phyloP scores from a whole-genome alignment of 2,888 invertebrate genomes.

The Cordilura impudica region DNA sequence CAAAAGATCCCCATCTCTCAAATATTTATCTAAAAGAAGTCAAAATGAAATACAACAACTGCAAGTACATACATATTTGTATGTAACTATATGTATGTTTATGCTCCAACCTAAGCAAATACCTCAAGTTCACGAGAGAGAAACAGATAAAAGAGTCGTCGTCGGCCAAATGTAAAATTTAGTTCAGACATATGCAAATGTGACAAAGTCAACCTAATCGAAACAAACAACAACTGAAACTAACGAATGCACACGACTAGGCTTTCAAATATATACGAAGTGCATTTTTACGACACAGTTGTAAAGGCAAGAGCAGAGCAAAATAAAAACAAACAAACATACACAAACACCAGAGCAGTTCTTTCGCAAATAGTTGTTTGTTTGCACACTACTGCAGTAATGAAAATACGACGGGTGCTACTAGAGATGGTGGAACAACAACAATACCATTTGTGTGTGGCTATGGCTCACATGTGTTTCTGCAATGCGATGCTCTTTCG shows the following conservation, averaged over 20 bases:
- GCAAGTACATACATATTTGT: no score
- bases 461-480: slow-evolving; percentile 28
- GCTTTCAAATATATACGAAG: slow-evolving; percentile 46
- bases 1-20: slow-evolving; percentile 30
- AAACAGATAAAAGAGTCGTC: slow-evolving; percentile 18
- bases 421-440: slow-evolving; percentile 13
- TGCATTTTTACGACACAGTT: slow-evolving; percentile 23
- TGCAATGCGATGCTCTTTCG: slow-evolving; percentile 48
- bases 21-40: slow-evolving; percentile 18
- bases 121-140: slow-evolving; percentile 52
- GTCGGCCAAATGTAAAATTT: background rate
- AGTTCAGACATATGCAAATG: slow-evolving; percentile 31
- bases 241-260: slow-evolving; percentile 47
- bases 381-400: slow-evolving; percentile 32
- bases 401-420: slow-evolving; percentile 20
- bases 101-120: no score
- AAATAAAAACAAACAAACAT: slow-evolving; percentile 21
- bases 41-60: background rate
- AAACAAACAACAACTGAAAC: background rate
- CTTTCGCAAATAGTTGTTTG: slow-evolving; percentile 45
- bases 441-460: slow-evolving; percentile 4
- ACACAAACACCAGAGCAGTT: slow-evolving; percentile 49
- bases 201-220: slow-evolving; percentile 43
- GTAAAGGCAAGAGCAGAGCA: slow-evolving; percentile 23
- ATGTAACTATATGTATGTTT: no score